A percentile compares a stretch with the other conserved stretches of the same genome.
Conservation (phyloP, 2,797 vertebrate genomes). For the Cirrhinus mrigala region DNA sequence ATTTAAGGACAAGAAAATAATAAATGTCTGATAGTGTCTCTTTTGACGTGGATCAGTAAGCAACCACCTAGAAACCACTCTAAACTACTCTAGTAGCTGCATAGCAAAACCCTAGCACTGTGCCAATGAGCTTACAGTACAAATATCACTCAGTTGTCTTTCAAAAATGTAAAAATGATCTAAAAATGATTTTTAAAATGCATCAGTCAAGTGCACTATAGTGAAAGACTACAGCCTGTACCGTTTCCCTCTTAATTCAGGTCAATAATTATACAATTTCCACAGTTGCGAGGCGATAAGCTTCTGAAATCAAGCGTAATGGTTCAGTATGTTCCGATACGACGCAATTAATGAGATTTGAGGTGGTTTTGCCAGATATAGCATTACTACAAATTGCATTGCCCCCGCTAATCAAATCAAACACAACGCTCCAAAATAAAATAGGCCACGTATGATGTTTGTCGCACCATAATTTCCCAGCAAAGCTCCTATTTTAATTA, state of each 20-base stretch:
- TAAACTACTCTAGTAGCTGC: not conserved
- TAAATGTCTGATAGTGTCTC: not conserved
- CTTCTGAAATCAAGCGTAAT: constrained; percentile 51
- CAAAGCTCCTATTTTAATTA: constrained; percentile 43
- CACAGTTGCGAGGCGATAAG: constrained; percentile 13
- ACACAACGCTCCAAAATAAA: not conserved
- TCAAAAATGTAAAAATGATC: not conserved
- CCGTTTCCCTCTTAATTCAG: not conserved
- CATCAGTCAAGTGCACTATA: not conserved
- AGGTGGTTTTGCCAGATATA: constrained; percentile 42
- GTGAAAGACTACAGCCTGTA: not conserved
- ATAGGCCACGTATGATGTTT: constrained; percentile 14
- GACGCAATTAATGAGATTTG: constrained; percentile 52
- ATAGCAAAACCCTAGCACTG: not conserved
- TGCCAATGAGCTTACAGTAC: not conserved
- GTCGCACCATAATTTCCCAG: not conserved
- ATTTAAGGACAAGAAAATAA: not conserved
- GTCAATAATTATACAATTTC: constrained; percentile 21
- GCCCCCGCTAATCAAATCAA: constrained; percentile 35
- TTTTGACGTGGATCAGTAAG: not conserved
- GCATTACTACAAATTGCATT: constrained; percentile 27
- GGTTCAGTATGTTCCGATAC: constrained; percentile 45
- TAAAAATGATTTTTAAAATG: not conserved
- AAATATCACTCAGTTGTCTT: not conserved
- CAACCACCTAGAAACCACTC: not conserved